A percentile compares a stretch with the other conserved stretches of the same genome.
Conservation (phyloP, 2,797 vertebrate species). For the Columba guinea region DNA sequence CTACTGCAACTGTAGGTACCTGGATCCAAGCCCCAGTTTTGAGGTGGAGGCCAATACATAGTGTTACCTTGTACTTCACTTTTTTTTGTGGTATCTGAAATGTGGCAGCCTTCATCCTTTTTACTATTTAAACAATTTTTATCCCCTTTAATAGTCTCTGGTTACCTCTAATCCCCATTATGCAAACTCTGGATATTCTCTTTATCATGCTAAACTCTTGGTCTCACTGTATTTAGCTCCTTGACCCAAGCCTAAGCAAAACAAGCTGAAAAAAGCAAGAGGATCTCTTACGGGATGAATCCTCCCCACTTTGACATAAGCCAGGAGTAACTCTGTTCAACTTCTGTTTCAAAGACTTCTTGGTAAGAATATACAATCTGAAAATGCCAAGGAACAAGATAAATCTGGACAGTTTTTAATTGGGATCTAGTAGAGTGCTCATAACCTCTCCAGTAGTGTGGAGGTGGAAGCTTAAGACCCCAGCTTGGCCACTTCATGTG, state of each 20-base stretch:
- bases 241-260: neutral
- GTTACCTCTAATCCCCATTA: neutral
- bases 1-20: neutral
- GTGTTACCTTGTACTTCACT: neutral
- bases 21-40: neutral
- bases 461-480: neutral
- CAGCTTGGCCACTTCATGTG: neutral
- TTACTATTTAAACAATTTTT: neutral
- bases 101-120: neutral
- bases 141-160: neutral
- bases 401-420: neutral
- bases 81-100: neutral
- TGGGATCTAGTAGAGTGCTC: neutral
- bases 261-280: neutral
- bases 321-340: constrained; percentile 1
- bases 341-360: neutral
- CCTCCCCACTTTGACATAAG: neutral
- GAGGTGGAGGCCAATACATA: neutral
- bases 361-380: neutral
- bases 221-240: neutral
- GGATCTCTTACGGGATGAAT: neutral
- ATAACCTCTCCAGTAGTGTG: neutral
- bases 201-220: neutral
- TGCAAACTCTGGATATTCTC: neutral
- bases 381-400: neutral